Evolutionary conservation across 2,888 invertebrate genomes (phyloP).

Genomic region (Pollenia amentaria): DNA sequence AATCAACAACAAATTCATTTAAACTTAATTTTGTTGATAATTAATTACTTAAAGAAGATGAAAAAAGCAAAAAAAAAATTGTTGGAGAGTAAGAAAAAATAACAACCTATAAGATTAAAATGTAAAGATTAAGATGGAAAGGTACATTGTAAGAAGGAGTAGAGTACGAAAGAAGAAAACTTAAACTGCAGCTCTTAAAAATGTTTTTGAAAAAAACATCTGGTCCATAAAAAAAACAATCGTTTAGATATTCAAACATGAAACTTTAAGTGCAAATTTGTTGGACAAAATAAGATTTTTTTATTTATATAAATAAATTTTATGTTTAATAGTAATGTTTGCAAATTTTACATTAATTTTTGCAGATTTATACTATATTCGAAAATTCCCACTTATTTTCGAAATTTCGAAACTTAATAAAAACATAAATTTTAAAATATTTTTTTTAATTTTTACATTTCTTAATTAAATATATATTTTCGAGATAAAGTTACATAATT

Average conservation of each 20-base stretch:
- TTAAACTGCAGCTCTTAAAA: neutral
- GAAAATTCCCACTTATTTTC: constrained; percentile 1
- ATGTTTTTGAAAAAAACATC: neutral
- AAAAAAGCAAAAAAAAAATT: constrained; percentile 30
- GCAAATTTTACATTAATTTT: too few species aligned
- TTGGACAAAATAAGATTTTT: neutral
- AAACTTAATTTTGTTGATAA: constrained; percentile 72
- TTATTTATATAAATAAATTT: neutral
- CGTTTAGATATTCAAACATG: neutral
- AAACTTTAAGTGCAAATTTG: neutral
- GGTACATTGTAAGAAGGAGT: constrained; percentile 21
- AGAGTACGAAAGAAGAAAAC: constrained; percentile 16
- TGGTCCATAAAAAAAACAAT: neutral
- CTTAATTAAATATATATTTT: too few species aligned
- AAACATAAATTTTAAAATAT: too few species aligned
- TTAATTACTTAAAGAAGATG: constrained; percentile 68
- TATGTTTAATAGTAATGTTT: neutral
- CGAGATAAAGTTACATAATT: too few species aligned
- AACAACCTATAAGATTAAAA: constrained; percentile 62
- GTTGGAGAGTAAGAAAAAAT: neutral
- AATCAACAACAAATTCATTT: constrained; percentile 62
- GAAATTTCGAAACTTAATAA: neutral
- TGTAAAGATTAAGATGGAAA: constrained; percentile 67
- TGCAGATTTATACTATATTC: too few species aligned
- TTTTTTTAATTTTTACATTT: too few species aligned